These are phyloP conservation scores for Maniola hyperantus DNA, from an alignment of 2,888 invertebrate species.

Conservation along the genomic window DNA sequence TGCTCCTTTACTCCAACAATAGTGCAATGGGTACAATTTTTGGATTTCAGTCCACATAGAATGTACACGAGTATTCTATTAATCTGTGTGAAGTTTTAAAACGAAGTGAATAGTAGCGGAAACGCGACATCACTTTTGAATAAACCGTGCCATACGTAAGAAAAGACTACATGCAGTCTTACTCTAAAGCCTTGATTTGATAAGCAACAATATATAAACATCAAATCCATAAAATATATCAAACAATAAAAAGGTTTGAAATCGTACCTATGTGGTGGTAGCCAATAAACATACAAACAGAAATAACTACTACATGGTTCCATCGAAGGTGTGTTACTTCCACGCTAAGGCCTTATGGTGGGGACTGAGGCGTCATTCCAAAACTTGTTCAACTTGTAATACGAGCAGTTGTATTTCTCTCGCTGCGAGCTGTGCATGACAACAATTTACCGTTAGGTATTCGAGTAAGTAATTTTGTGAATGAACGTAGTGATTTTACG, in stretches of 20 bases:
- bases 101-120: no score
- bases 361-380: conserved; percentile 50
- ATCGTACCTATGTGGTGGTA: neutral
- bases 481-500: conserved; percentile 52
- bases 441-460: conserved; percentile 38
- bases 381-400: conserved; percentile 47
- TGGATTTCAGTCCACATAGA: no score
- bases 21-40: no score
- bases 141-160: neutral
- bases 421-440: conserved; percentile 50
- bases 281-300: conserved; percentile 14
- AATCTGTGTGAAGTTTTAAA: no score
- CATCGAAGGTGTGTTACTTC: conserved; percentile 29
- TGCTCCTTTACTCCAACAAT: no score
- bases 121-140: neutral
- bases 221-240: neutral
- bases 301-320: conserved; percentile 21
- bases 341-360: conserved; percentile 44
- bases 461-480: conserved; percentile 42
- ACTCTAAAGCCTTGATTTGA: neutral
- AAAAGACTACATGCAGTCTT: neutral
- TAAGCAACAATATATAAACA: neutral
- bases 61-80: no score
- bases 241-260: neutral
- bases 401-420: conserved; percentile 62